These are phyloP conservation scores for Phataginus tricuspis DNA, from an alignment of 2,797 vertebrate genomes.

Conservation along the genomic window DNA sequence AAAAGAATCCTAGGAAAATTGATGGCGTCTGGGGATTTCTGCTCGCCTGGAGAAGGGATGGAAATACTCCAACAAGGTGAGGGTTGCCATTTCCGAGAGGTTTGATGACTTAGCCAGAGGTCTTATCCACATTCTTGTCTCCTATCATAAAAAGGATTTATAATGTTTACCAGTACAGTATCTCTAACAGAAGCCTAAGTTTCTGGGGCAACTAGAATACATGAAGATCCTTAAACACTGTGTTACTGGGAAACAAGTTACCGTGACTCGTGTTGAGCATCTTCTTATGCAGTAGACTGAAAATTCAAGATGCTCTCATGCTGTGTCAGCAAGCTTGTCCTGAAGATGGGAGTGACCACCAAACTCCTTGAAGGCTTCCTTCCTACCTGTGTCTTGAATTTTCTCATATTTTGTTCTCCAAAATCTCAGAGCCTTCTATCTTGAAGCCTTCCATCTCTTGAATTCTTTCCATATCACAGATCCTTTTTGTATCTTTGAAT, in stretches of 20 bases:
- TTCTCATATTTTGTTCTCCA: conserved; percentile 15
- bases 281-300: background rate
- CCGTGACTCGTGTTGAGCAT: background rate
- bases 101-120: conserved; percentile 12
- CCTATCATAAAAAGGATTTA: conserved; percentile 24
- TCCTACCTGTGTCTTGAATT: background rate
- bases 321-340: background rate
- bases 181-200: background rate
- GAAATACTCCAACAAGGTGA: conserved; percentile 77
- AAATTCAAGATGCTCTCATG: conserved; percentile 1
- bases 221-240: background rate
- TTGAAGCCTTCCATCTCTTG: background rate
- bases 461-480: background rate
- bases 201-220: background rate
- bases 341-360: background rate
- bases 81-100: conserved; percentile 14
- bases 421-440: conserved; percentile 21
- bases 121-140: background rate
- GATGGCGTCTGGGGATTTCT: conserved; percentile 77
- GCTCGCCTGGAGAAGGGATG: conserved; percentile 55
- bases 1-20: conserved; percentile 33
- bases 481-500: conserved; percentile 40
- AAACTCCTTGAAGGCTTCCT: background rate
- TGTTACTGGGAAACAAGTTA: background rate
- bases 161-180: background rate